Conservation (phyloP, 2,888 invertebrate species). For the Mamestra brassicae region DNA sequence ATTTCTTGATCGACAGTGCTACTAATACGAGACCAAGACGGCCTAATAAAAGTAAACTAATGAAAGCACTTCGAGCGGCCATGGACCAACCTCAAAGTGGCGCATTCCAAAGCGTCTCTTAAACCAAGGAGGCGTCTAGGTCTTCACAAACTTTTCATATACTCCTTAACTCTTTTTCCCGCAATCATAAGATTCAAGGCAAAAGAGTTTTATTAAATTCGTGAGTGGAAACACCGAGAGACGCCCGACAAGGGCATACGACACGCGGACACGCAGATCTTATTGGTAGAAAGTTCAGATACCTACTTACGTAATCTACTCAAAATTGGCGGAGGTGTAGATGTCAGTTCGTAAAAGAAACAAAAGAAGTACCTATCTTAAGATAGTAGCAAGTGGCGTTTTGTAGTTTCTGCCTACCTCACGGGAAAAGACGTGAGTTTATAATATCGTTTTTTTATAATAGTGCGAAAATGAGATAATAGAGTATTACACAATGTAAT, state of each 20-base stretch:
- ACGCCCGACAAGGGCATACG: not conserved
- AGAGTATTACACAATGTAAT: not conserved
- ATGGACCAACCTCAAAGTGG: slow-evolving; percentile 22
- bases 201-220: not conserved
- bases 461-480: not conserved
- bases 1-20: not conserved
- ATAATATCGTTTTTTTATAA: not conserved
- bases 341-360: not conserved
- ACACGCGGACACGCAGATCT: not conserved
- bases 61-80: slow-evolving; percentile 4
- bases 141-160: slow-evolving; percentile 30
- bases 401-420: not conserved
- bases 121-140: slow-evolving; percentile 32
- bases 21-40: not conserved
- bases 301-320: not conserved
- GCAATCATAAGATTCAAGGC: slow-evolving; percentile 8
- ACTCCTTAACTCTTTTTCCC: slow-evolving; percentile 24
- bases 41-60: not conserved
- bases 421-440: not conserved
- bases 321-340: not conserved
- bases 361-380: not conserved
- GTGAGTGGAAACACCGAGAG: not conserved
- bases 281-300: too few species aligned
- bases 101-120: not conserved
- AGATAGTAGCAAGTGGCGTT: too few species aligned